Evolutionary conservation across 2,113 vertebrate genomes (phyloP), one percentile per base, ranked within the genome.

Genomic region (Sminthopsis crassicaudata): DNA sequence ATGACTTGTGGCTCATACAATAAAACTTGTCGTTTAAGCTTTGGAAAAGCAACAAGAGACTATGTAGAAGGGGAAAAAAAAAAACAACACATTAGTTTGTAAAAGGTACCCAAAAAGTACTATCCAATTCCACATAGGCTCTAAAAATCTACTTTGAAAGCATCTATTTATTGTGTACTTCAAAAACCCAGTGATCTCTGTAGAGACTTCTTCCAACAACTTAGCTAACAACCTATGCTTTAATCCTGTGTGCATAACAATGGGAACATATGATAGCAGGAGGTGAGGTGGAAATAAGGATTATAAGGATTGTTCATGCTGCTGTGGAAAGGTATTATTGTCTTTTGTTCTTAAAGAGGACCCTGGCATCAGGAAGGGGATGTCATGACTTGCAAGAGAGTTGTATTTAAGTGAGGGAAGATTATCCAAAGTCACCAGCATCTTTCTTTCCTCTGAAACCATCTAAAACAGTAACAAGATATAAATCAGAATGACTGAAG

Each of bases 21-120:
- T 98, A 99, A 98, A 98, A 99, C 99, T 98, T 99, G 99, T 89
- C 99, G 99, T 98, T 99, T 99, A 96, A 99, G 99, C 98, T 99
- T 99, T 96, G 99, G 99, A 98, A 99, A 99, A 97, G 99, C 99
- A 98, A 99, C 99, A 98, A 99, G 99, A 98, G 99, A 99, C 99
- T 99, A 97, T 90, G 93, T 53, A 97, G 96, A 95, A 96, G 95
- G 97, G 53, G 96, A 97, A 53, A 93, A 91, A 91, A 92, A 52
- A 93, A 91, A 91, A 92, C 93, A 96, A 96, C 52, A 95, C 26
- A 90, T 97, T 91, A 98, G 48, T 48, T 95, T 48, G 2, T 76
- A 89, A 90, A 10, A 96, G 57, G 36, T 48, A 55, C 60, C 90
- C 0, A 8, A 48, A 94, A 30, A 11, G 51, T 36, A 60, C 26